phyloP scores from a whole-genome alignment of 37 sponge, comb jelly and placozoan genomes.

The Petrosia ficiformis region DNA sequence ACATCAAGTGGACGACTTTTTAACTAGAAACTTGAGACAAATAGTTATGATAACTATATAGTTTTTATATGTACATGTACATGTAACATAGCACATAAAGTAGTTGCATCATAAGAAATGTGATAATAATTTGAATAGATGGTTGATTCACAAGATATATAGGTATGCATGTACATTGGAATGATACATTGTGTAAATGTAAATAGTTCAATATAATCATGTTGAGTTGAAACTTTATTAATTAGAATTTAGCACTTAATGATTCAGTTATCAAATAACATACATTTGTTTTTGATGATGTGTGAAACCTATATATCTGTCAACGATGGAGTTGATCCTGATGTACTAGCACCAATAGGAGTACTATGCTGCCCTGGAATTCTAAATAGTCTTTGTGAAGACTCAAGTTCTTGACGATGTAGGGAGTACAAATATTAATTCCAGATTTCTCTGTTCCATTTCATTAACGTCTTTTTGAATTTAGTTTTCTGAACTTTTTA shows the following conservation, averaged over 20 bases:
- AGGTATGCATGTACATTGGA: too few relatives aligned
- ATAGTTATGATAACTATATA: too few relatives aligned
- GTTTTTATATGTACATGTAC: too few relatives aligned
- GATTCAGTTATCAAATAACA: too few relatives aligned
- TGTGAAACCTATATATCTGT: too few relatives aligned
- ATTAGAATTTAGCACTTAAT: too few relatives aligned
- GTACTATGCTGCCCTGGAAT: background rate
- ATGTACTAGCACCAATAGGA: background rate
- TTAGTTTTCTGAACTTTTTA: slow-evolving; percentile 1
- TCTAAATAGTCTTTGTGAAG: background rate
- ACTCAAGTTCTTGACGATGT: slow-evolving; percentile 14
- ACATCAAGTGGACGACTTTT: slow-evolving; percentile 23
- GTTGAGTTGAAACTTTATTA: too few relatives aligned
- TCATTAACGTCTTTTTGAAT: slow-evolving; percentile 19
- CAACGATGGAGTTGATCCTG: too few relatives aligned
- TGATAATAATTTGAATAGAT: background rate
- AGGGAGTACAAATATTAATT: slow-evolving; percentile 15
- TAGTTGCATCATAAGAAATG: background rate
- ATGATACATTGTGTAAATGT: too few relatives aligned
- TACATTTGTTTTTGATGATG: too few relatives aligned
- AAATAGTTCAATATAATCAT: too few relatives aligned
- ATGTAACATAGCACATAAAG: background rate
- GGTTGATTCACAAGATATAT: too few relatives aligned
- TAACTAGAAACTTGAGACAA: background rate
- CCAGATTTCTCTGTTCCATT: slow-evolving; percentile 54